Evolutionary conservation across 2,113 vertebrate genomes (phyloP).

Genomic region (Stegastes partitus): DNA sequence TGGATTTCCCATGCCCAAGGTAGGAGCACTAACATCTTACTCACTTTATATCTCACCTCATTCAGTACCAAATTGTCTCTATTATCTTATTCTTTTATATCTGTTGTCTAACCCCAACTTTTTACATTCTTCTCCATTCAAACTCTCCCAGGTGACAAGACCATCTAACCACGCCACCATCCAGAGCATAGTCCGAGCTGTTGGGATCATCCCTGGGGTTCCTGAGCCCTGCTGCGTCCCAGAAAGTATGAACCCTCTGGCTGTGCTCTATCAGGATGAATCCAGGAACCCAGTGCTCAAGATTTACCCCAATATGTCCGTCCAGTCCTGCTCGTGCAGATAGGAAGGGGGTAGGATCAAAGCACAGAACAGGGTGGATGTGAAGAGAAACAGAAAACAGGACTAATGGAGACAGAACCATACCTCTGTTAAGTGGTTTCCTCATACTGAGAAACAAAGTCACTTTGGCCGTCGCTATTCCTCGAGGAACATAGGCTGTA

Average conservation of each 20-base stretch:
- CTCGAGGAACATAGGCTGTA: constrained; percentile 50
- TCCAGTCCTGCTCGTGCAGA: constrained; percentile 94
- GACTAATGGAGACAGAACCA: constrained; percentile 52
- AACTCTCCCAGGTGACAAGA: constrained; percentile 85
- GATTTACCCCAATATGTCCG: constrained; percentile 96
- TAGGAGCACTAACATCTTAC: constrained; percentile 65
- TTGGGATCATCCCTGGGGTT: constrained; percentile 94
- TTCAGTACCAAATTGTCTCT: not conserved
- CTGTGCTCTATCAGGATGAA: constrained; percentile 93
- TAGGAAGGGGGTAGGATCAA: constrained; percentile 71
- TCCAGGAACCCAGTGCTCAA: constrained; percentile 92
- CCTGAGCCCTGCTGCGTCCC: constrained; percentile 96
- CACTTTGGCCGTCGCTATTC: constrained; percentile 49
- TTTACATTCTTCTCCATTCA: not conserved
- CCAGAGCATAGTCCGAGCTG: constrained; percentile 96
- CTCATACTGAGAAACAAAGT: constrained; percentile 52
- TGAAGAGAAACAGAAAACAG: constrained; percentile 41
- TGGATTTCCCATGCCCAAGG: constrained; percentile 96
- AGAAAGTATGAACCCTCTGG: constrained; percentile 93
- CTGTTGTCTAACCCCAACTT: not conserved
- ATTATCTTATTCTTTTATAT: not conserved
- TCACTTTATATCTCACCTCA: not conserved
- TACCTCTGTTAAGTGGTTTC: constrained; percentile 58
- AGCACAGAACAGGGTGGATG: constrained; percentile 24
- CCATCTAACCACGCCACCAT: constrained; percentile 98